A percentile compares a stretch with the other conserved stretches of the same genome.
Conservation (phyloP, 2,888 invertebrate genomes). For the Mesopsocus fuscifrons region DNA sequence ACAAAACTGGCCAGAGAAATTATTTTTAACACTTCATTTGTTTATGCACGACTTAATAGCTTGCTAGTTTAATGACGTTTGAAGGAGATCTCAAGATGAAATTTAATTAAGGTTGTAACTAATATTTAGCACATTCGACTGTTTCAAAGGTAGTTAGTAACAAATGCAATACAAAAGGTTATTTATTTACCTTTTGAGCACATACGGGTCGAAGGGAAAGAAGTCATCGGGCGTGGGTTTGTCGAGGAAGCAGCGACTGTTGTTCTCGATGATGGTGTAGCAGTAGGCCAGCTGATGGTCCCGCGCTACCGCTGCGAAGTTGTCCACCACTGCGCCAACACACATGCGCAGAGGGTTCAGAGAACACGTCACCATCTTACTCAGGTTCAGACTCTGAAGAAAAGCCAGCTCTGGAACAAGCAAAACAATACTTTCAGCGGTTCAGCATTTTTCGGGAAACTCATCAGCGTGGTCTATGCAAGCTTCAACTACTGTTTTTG, state of each 20-base stretch:
- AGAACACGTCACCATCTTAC: slow-evolving; percentile 64
- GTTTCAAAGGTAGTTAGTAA: no score
- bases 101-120: no score
- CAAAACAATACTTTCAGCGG: slow-evolving; percentile 12
- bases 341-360: slow-evolving; percentile 80
- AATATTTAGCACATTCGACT: no score
- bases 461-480: no score
- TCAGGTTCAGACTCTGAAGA: slow-evolving; percentile 63
- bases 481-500: no score
- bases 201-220: slow-evolving; percentile 84
- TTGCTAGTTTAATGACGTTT: no score
- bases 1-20: no score
- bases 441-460: background rate
- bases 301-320: slow-evolving; percentile 63
- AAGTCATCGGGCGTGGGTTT: slow-evolving; percentile 35
- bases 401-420: slow-evolving; percentile 50
- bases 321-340: slow-evolving; percentile 51
- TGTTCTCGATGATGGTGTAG: slow-evolving; percentile 73
- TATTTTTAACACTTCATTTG: no score
- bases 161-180: slow-evolving; percentile 10
- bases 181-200: slow-evolving; percentile 42
- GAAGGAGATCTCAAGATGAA: no score
- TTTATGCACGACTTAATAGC: no score
- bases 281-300: slow-evolving; percentile 84
- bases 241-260: slow-evolving; percentile 41